These are phyloP conservation scores for Neocrepidodera transversa DNA, from an alignment of 2,888 invertebrate genomes.

Conservation along the genomic window DNA sequence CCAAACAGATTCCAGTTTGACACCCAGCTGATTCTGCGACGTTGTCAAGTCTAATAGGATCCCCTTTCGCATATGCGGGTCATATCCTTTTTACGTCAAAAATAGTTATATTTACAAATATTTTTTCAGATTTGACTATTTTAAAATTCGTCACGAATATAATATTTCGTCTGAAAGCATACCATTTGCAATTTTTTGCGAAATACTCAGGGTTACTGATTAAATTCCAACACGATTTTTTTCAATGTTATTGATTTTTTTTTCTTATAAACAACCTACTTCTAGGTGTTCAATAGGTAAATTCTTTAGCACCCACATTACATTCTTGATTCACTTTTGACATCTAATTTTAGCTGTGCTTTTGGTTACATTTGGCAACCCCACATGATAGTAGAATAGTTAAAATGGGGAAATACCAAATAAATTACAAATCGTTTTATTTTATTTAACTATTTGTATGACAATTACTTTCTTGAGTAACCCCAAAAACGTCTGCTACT, in stretches of 20 bases:
- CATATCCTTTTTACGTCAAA: conserved; percentile 14
- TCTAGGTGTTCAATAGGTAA: conserved; percentile 23
- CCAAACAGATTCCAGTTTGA: conserved; percentile 10
- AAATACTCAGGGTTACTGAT: background rate
- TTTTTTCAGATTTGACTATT: conserved; percentile 17
- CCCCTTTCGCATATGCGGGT: conserved; percentile 13
- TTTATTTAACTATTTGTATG: no score
- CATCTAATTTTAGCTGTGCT: conserved; percentile 31
- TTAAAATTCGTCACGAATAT: conserved; percentile 14
- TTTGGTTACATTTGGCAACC: conserved; percentile 27
- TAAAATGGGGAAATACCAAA: conserved; percentile 15
- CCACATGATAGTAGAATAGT: conserved; percentile 4
- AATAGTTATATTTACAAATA: conserved; percentile 18
- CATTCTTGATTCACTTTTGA: conserved; percentile 22
- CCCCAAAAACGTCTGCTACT: background rate
- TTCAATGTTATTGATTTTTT: conserved; percentile 18
- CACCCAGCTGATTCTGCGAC: conserved; percentile 28
- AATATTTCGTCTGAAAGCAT: background rate
- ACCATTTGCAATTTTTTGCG: background rate
- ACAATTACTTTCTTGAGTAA: no score
- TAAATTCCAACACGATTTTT: background rate
- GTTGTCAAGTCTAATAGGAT: conserved; percentile 18
- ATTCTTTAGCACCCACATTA: conserved; percentile 33
- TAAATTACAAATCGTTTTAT: no score
- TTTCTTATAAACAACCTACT: conserved; percentile 12